These are phyloP conservation scores for Diadophis punctatus DNA, from an alignment of 2,113 vertebrate genomes.

Conservation along the genomic window DNA sequence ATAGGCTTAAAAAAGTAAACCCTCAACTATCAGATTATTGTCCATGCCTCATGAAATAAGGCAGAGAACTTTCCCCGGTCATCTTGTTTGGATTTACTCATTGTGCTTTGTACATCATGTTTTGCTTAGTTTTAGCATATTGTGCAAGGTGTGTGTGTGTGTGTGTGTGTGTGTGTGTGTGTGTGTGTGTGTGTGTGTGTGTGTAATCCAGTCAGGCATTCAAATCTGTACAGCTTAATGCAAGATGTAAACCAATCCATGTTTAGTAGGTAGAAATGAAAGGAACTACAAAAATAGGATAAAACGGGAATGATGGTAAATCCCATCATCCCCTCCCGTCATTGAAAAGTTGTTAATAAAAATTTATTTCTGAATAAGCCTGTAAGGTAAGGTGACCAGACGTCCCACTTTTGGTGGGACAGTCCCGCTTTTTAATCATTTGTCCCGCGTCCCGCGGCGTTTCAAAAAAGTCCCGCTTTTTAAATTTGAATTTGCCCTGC, in stretches of 20 bases:
- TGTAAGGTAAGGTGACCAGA: too few relatives aligned
- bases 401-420: too few relatives aligned
- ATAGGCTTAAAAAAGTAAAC: neutral
- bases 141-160: neutral
- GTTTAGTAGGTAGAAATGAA: neutral
- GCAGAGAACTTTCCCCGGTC: neutral
- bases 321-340: neutral
- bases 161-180: neutral
- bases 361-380: neutral
- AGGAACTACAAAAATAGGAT: neutral
- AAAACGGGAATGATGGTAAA: neutral
- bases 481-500: too few relatives aligned
- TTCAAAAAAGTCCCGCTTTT: too few relatives aligned
- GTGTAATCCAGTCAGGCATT: neutral
- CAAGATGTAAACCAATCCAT: neutral
- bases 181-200: neutral
- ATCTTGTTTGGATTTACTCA: neutral
- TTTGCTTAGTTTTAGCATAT: neutral
- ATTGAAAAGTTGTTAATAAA: neutral
- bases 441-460: too few relatives aligned
- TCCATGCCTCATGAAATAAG: neutral
- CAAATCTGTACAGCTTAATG: neutral
- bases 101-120: neutral
- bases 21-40: neutral
- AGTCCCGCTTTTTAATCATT: too few relatives aligned